Evolutionary conservation across 2,113 vertebrate genomes (phyloP), one percentile per base, ranked within the genome.

Genomic region (Oryzias curvinotus): DNA sequence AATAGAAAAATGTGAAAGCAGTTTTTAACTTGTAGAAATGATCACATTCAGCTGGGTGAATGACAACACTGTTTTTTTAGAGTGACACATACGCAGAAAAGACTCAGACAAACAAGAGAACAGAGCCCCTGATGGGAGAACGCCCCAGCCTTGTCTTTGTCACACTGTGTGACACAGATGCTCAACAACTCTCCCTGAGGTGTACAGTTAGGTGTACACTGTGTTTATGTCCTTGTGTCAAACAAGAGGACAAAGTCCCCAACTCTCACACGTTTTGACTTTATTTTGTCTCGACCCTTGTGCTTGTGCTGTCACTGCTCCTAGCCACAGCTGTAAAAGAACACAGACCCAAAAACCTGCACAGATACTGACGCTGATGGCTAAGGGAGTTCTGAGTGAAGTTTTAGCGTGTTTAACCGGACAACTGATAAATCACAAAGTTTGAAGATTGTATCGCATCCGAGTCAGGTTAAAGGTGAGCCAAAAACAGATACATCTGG

Each of bases 131-230:
- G 83, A 73, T 83, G 85, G 80, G 82, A 87, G 76, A 77, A 84
- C 41, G 80, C 70, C 85, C 72, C 65, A 88, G 82, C 85, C 82
- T 83, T 86, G 85, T 87, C 86, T 88, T 83, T 86, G 83, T 88
- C 88, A 81, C 60, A 71, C 71, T 69, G 82, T 73, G 84, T 84
- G 77, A 85, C 81, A 87, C 71, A 65, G 59, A 80, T 73, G 75
- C 77, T 70, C 80, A 74, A 59, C 77, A 62, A 52, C 57, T 42
- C 83, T 80, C 80, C 80, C 83, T 36, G 66, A 81, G 68, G 78
- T 81, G 79, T 80, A 77, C 28, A 69, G 48, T 52, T 64, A 54
- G 68, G 67, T 49, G 56, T 71, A 48, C 56, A 71, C 46, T 30
- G 60, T 66, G 81, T 61, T 59, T 26, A 56, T 48, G 45, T 51